A percentile compares a stretch with the other conserved stretches of the same genome.
Conservation (phyloP, 2,888 invertebrate genomes). For the Drosophila differens region DNA sequence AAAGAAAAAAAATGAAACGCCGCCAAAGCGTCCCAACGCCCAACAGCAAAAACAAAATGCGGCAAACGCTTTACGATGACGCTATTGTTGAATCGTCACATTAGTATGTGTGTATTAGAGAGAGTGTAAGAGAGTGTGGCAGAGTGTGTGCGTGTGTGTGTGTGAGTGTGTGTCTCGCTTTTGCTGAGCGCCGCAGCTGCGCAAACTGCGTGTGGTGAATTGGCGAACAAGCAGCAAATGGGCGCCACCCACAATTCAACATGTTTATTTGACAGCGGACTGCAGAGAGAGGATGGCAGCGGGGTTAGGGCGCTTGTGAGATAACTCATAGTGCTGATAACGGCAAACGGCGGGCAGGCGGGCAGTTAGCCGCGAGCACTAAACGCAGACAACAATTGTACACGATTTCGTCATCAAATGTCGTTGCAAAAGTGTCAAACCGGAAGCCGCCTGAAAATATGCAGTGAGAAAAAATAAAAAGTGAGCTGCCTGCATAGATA, state of each 20-base stretch:
- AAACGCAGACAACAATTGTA: slow-evolving; percentile 63
- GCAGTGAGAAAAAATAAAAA: slow-evolving; percentile 43
- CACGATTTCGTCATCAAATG: slow-evolving; percentile 63
- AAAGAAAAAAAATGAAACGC: slow-evolving; percentile 56
- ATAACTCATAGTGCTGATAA: slow-evolving; percentile 59
- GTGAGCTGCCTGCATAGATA: slow-evolving; percentile 30
- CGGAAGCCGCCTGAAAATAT: slow-evolving; percentile 64
- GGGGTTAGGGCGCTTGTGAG: slow-evolving; percentile 4
- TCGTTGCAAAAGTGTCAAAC: slow-evolving; percentile 30
- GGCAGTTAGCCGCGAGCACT: slow-evolving; percentile 38
- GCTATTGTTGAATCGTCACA: slow-evolving; percentile 71
- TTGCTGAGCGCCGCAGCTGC: slow-evolving; percentile 60
- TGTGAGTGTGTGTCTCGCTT: slow-evolving; percentile 1
- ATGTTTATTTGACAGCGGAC: slow-evolving; percentile 61
- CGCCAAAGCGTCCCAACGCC: slow-evolving; percentile 60
- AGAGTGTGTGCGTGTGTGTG: slow-evolving; percentile 12
- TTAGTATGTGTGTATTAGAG: slow-evolving; percentile 8
- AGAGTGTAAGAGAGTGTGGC: slow-evolving; percentile 4
- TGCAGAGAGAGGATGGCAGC: neutral
- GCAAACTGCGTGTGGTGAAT: slow-evolving; percentile 66
- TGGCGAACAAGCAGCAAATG: slow-evolving; percentile 8
- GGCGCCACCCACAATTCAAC: slow-evolving; percentile 58
- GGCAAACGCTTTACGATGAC: slow-evolving; percentile 79
- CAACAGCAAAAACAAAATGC: slow-evolving; percentile 71
- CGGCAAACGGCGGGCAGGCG: slow-evolving; percentile 31